phyloP scores from a whole-genome alignment of 1,140 invertebrate genomes.

The Aphis craccivora region DNA sequence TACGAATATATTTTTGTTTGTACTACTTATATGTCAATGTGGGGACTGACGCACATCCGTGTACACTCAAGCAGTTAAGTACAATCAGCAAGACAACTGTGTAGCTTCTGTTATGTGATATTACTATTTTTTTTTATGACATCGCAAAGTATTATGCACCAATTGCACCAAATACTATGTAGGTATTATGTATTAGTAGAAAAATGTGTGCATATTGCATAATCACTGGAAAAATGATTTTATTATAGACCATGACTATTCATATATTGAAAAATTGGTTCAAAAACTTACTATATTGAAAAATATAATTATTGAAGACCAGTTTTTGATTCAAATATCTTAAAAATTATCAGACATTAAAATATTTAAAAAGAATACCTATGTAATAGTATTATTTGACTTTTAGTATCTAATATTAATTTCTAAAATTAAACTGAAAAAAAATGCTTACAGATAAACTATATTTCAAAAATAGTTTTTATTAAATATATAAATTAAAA shows the following conservation, averaged over 20 bases:
- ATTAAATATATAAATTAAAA: no score
- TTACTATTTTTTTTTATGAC: neutral
- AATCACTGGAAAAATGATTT: neutral
- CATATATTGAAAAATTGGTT: neutral
- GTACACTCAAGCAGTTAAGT: neutral
- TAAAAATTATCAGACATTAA: no score
- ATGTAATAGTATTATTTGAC: no score
- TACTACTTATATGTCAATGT: neutral
- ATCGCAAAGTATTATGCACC: neutral
- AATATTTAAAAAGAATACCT: no score
- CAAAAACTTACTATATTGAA: neutral
- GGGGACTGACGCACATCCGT: slow-evolving; percentile 43
- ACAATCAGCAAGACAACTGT: slow-evolving; percentile 3
- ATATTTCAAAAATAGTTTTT: no score
- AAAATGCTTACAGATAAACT: no score
- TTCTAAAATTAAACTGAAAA: no score
- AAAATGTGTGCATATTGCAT: neutral
- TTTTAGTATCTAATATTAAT: no score
- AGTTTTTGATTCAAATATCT: no score
- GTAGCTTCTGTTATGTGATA: neutral
- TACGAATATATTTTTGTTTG: slow-evolving; percentile 42
- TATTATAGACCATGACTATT: neutral
- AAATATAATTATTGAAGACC: neutral
- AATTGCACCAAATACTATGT: neutral
- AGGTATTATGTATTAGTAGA: neutral